A percentile compares a stretch with the other conserved stretches of the same genome.
phyloP scores from a whole-genome alignment of 1,140 invertebrate genomes.

The Drosophila kohkoa region DNA sequence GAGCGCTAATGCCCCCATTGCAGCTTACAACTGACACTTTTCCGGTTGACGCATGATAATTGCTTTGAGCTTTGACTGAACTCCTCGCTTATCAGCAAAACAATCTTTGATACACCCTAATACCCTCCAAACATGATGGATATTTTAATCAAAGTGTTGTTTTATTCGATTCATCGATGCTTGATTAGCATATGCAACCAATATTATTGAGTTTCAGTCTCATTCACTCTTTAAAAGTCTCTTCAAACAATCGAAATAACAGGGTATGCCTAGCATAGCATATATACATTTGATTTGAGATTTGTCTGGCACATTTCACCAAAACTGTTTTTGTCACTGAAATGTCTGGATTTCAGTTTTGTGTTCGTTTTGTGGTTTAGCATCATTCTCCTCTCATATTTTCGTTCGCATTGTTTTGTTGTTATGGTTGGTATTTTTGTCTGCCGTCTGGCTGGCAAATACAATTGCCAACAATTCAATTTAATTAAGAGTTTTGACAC shows the following conservation, averaged over 20 bases:
- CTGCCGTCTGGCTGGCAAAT: conserved; percentile 64
- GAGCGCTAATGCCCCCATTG: conserved; percentile 16
- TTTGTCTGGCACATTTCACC: background rate
- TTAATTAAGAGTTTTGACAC: conserved; percentile 75
- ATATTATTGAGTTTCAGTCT: background rate
- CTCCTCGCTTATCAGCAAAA: conserved; percentile 4
- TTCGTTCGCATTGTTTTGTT: conserved; percentile 16
- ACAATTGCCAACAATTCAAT: conserved; percentile 80
- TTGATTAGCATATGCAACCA: background rate
- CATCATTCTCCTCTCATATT: conserved; percentile 10
- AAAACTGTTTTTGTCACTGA: conserved; percentile 13
- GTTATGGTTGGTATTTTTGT: conserved; percentile 47
- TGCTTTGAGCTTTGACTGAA: conserved; percentile 30
- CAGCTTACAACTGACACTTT: conserved; percentile 38
- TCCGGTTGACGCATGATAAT: conserved; percentile 33
- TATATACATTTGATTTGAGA: background rate
- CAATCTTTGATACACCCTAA: conserved; percentile 8
- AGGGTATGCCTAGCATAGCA: background rate
- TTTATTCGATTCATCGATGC: background rate
- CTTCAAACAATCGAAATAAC: background rate
- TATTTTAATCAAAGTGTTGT: background rate
- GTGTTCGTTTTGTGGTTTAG: conserved; percentile 13
- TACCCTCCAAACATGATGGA: background rate
- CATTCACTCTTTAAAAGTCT: background rate
- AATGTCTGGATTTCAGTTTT: conserved; percentile 6